Conservation (phyloP, 2,888 invertebrate genomes). For the Xanthorhoe spadicearia region DNA sequence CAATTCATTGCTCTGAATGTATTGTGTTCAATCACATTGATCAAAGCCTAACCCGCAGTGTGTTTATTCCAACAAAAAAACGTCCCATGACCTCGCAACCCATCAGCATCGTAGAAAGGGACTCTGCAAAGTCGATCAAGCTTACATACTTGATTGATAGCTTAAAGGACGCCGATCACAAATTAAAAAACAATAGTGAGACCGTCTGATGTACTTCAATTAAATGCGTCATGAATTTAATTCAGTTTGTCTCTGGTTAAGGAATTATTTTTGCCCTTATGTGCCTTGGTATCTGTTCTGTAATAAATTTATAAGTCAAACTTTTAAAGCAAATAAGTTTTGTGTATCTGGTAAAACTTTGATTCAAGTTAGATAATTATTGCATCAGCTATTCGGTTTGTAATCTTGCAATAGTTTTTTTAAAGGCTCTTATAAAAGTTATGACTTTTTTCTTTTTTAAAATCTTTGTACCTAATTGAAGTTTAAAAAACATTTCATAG, state of each 20-base stretch:
- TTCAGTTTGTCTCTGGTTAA: conserved; percentile 44
- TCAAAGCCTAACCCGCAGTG: conserved; percentile 18
- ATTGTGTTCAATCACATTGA: not conserved
- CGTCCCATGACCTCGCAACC: conserved; percentile 21
- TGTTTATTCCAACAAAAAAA: conserved; percentile 17
- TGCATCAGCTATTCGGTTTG: too few species aligned
- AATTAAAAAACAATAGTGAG: conserved; percentile 67
- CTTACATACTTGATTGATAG: conserved; percentile 77
- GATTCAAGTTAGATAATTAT: not conserved
- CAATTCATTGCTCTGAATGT: not conserved
- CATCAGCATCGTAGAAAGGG: conserved; percentile 42
- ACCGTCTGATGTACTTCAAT: conserved; percentile 60
- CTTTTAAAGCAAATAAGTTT: not conserved
- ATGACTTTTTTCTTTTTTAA: too few species aligned
- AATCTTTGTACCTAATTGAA: too few species aligned
- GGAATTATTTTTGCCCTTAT: conserved; percentile 29
- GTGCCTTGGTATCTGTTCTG: conserved; percentile 18
- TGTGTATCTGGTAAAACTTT: not conserved
- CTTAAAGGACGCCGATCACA: conserved; percentile 71
- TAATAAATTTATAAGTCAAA: conserved; percentile 13
- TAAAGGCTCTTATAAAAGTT: too few species aligned
- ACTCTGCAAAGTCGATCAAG: conserved; percentile 46
- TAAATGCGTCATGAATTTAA: conserved; percentile 54
- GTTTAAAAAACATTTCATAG: too few species aligned
- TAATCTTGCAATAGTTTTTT: too few species aligned